These are phyloP conservation scores for Idaea aversata DNA, from an alignment of 2,888 invertebrate genomes.

Conservation along the genomic window DNA sequence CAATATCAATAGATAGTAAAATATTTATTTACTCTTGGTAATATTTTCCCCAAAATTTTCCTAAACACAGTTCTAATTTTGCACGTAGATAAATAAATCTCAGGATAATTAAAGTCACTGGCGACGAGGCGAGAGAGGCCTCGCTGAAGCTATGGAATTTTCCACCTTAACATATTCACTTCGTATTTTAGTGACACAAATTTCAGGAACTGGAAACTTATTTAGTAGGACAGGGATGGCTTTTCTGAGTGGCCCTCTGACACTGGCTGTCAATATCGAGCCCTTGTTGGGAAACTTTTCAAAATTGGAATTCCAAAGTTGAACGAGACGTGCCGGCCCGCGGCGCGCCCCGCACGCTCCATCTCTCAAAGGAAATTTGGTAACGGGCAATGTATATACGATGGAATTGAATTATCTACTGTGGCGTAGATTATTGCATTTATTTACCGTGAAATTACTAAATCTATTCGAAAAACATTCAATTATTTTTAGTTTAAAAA, in stretches of 20 bases:
- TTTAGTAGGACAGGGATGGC: constrained; percentile 43
- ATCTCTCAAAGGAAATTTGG: constrained; percentile 78
- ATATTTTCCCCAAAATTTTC: not conserved
- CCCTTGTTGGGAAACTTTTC: constrained; percentile 77
- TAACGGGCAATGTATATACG: constrained; percentile 71
- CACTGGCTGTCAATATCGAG: constrained; percentile 73
- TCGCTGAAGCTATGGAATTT: not conserved
- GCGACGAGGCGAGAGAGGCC: not conserved
- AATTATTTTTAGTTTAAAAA: constrained; percentile 27
- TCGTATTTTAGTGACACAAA: constrained; percentile 12
- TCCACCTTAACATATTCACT: constrained; percentile 5
- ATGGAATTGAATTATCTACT: constrained; percentile 73
- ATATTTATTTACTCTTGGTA: not conserved
- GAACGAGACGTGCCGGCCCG: constrained; percentile 72
- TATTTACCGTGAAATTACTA: constrained; percentile 68
- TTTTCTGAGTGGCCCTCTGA: constrained; percentile 61
- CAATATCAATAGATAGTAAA: not conserved
- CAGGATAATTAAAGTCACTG: not conserved
- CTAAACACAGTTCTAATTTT: not conserved
- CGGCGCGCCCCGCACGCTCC: constrained; percentile 61
- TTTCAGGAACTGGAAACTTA: constrained; percentile 39
- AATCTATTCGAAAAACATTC: constrained; percentile 48
- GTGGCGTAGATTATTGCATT: constrained; percentile 71
- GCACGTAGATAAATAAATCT: constrained; percentile 1
- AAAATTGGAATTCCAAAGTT: constrained; percentile 80